Conservation (phyloP, 2,797 vertebrate genomes). For the Amblyopsis hoosieri region DNA sequence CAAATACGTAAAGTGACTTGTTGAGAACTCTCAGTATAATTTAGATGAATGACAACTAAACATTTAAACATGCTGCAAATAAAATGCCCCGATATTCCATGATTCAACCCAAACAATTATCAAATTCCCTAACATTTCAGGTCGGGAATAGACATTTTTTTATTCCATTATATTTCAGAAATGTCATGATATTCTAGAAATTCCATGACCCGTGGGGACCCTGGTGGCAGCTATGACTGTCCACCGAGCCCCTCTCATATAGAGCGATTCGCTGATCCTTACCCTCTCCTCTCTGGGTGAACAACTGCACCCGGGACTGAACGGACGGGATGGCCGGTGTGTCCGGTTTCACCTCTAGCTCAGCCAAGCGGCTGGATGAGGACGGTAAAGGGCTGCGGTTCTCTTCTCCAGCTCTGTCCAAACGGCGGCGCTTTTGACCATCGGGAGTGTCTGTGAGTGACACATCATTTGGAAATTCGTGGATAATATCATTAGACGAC, state of each 20-base stretch:
- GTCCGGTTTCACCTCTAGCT: slow-evolving; percentile 66
- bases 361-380: slow-evolving; percentile 42
- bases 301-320: slow-evolving; percentile 66
- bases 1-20: too few relatives aligned
- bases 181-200: too few relatives aligned
- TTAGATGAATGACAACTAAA: too few relatives aligned
- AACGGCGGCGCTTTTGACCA: slow-evolving; percentile 68
- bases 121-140: too few relatives aligned
- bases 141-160: too few relatives aligned
- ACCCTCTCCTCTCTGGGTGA: slow-evolving; percentile 70
- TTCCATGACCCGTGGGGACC: too few relatives aligned
- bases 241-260: background rate
- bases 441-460: slow-evolving; percentile 51
- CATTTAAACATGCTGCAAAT: too few relatives aligned
- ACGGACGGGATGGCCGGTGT: slow-evolving; percentile 70
- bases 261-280: slow-evolving; percentile 1
- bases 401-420: slow-evolving; percentile 65
- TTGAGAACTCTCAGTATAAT: too few relatives aligned
- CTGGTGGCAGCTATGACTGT: background rate
- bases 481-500: background rate
- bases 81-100: too few relatives aligned
- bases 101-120: too few relatives aligned
- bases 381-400: slow-evolving; percentile 57
- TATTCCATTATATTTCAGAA: too few relatives aligned
- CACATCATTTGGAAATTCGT: background rate